Evolutionary conservation across 2,888 invertebrate genomes (phyloP).

Genomic region (Stegophylla sp.): DNA sequence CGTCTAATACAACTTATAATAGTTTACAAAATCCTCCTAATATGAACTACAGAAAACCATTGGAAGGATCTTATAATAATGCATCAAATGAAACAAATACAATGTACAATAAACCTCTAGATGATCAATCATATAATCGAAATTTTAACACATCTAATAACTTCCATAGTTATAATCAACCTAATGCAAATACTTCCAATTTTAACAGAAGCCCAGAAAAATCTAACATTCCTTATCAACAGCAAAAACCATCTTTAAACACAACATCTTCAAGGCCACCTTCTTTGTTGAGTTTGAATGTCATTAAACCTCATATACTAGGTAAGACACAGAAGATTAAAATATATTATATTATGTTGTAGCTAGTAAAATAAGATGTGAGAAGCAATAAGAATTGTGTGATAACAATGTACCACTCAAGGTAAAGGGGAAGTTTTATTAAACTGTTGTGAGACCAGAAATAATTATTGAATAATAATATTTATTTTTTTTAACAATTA

Average conservation of each 20-base stretch:
- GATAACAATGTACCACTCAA: too few species aligned
- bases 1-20: constrained; percentile 12
- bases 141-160: constrained; percentile 20
- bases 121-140: constrained; percentile 24
- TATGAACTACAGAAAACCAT: constrained; percentile 35
- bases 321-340: background rate
- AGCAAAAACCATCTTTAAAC: background rate
- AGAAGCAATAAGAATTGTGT: background rate
- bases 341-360: background rate
- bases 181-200: constrained; percentile 6
- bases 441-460: too few species aligned
- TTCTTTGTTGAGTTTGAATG: constrained; percentile 34
- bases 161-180: constrained; percentile 27
- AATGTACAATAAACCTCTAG: background rate
- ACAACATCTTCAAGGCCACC: constrained; percentile 29
- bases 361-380: too few species aligned
- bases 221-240: constrained; percentile 22
- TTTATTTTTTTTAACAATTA: background rate
- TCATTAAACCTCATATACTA: constrained; percentile 28
- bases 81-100: background rate
- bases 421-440: too few species aligned
- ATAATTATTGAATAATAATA: background rate
- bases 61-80: constrained; percentile 37
- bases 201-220: constrained; percentile 15
- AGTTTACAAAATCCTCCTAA: constrained; percentile 6